Evolutionary conservation across 1,140 invertebrate species (phyloP).

Genomic region (Bemisia tabaci): DNA sequence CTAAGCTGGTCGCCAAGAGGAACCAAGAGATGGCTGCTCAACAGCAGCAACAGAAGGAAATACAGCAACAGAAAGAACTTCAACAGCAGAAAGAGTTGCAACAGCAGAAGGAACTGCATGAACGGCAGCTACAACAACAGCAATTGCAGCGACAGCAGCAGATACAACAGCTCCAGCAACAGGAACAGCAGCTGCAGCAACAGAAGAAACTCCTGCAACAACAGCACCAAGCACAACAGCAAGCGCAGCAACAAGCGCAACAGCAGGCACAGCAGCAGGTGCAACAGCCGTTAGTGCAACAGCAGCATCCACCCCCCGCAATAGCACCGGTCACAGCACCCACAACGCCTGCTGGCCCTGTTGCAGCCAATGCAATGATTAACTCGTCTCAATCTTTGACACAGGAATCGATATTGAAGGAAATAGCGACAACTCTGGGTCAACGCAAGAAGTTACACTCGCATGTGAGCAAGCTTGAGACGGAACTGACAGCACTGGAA

Average conservation of each 20-base stretch:
- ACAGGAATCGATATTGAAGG: conserved; percentile 65
- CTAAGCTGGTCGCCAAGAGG: conserved; percentile 15
- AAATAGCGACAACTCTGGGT: conserved; percentile 65
- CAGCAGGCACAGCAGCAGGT: conserved; percentile 13
- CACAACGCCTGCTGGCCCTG: conserved; percentile 45
- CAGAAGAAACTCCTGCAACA: conserved; percentile 8
- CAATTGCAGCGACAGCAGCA: background rate
- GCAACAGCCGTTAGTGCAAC: background rate
- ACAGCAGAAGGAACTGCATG: background rate
- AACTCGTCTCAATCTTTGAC: conserved; percentile 10
- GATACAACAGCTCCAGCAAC: background rate
- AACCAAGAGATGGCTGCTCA: conserved; percentile 15
- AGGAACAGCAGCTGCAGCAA: conserved; percentile 15
- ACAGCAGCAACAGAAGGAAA: background rate
- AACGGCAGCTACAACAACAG: background rate
- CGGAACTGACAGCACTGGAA: conserved; percentile 58
- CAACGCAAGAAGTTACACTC: conserved; percentile 66
- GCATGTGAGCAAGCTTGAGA: conserved; percentile 51
- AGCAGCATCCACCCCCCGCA: conserved; percentile 14
- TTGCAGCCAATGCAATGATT: conserved; percentile 33
- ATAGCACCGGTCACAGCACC: conserved; percentile 51
- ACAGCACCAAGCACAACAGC: conserved; percentile 5
- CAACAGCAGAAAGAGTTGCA: background rate
- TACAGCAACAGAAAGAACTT: background rate
- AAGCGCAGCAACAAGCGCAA: conserved; percentile 11